Base-by-base conservation (phyloP, 2,888 invertebrate genomes). In the Sussaba pulchella region DNA sequence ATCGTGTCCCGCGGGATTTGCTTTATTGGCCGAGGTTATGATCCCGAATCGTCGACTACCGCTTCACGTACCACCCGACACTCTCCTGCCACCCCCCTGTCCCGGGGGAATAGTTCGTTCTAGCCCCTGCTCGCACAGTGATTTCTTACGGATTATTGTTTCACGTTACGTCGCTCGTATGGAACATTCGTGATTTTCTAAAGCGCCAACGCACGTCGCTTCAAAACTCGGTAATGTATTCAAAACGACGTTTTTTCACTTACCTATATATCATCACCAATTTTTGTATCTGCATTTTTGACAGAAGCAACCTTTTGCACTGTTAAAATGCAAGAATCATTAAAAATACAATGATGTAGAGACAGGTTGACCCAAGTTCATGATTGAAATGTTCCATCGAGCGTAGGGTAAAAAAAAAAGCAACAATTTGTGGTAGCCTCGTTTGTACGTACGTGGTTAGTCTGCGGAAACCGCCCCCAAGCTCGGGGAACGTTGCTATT, bases 81-180 rank as follows among this genome's bases (percentile, higher is more conserved):
- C n/a, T n/a, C n/a, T n/a, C n/a, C n/a, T n/a, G n/a, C 31, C 31
- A 6, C 6, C 4, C 31, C 6, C 31, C 6, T 2, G 31, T 6
- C 75, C 31, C 47, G 21, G 26, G 69, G 26, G 52, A 63, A 69
- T 43, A 26, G 36, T 59, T 72, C 41, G 39, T 24, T 61, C 12
- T 47, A 43, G 14, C 26, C 31, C 36, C 57, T 21, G 72, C 79
- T 81, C 82, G 83, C 78, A 67, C 78, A 61, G 82, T 74, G 82
- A 88, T 89, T 88, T 87, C 88, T 88, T 86, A 86, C 79, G 88
- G 88, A 87, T 88, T 88, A 88, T 88, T 89, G 88, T 89, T 89
- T 87, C 83, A 86, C 86, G 86, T 79, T 67, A 57, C 39, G 64
- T 73, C 73, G 63, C 71, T 73, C 67, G n/a, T n/a, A 57, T 52